Conservation (phyloP, 2,888 invertebrate genomes). For the Stenichneumon culpator region DNA sequence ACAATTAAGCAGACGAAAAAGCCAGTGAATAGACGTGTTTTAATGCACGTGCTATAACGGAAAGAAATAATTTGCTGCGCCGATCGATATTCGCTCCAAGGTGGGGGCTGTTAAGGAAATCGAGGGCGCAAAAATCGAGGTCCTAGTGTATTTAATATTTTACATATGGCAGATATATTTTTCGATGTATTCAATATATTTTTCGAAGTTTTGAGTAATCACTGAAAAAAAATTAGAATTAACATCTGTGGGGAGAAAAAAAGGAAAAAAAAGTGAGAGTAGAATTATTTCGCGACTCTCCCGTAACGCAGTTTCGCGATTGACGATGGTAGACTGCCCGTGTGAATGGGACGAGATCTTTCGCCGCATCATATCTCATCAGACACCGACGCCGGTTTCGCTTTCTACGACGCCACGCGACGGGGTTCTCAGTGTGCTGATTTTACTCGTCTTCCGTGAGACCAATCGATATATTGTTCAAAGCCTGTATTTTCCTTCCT, state of each 20-base stretch:
- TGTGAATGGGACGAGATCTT: slow-evolving; percentile 25
- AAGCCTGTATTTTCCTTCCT: slow-evolving; percentile 57
- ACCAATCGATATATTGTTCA: slow-evolving; percentile 63
- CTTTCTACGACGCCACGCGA: slow-evolving; percentile 50
- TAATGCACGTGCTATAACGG: no score
- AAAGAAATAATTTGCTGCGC: no score
- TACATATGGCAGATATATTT: no score
- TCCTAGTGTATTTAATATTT: no score
- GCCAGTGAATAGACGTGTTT: no score
- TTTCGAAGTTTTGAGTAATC: no score
- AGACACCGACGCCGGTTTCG: slow-evolving; percentile 44
- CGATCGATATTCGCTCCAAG: no score
- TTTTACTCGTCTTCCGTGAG: slow-evolving; percentile 56
- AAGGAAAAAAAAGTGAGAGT: slow-evolving; percentile 49
- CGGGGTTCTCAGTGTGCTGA: not conserved
- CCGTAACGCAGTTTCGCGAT: not conserved
- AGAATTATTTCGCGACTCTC: slow-evolving; percentile 46
- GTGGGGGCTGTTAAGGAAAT: no score
- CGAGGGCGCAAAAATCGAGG: no score
- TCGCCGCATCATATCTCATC: slow-evolving; percentile 12
- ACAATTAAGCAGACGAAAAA: no score
- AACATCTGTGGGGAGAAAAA: not conserved
- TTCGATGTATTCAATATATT: no score
- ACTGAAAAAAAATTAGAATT: no score
- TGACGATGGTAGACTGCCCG: slow-evolving; percentile 6